Evolutionary conservation across 1,140 invertebrate species (phyloP), one percentile per base, ranked within the genome.

Genomic region (Penaeus chinensis): DNA sequence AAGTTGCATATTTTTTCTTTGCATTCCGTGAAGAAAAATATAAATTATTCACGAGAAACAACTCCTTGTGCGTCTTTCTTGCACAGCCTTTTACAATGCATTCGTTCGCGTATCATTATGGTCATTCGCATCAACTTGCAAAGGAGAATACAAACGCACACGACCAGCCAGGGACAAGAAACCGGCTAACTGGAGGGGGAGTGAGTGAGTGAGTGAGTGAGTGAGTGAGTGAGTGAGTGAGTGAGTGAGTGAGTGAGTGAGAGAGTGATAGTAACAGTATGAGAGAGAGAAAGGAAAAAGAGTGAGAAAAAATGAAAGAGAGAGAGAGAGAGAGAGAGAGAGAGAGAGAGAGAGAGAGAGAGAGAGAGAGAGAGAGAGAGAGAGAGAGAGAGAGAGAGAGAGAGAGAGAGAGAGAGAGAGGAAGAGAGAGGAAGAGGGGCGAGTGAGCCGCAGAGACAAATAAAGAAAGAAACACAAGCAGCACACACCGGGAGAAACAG

Each of bases 301-400:
- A n/a, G n/a, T 18, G 63, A 65, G 63, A n/a, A 65, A 65, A 65
- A 65, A 65, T 65, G 11, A 66, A 3, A 11, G 11, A 13, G 11
- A 11, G 11, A 24, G 11, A 66, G 24, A 24, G 24, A 66, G 63
- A 66, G 63, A 66, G n/a, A n/a, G 63, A 66, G 65, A 66, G 11
- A 24, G 24, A 66, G 11, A 66, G 65, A 24, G 24, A 66, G 4
- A 66, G 4, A 66, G 4, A 24, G 20, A 24, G 65, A 66, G 4
- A 7, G 24, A 24, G 4, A 66, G 11, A 66, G 24, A 7, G 7
- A 7, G 7, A 7, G 7, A 24, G 7, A 66, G 24, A 24, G 24
- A 65, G 63, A 65, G 63, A 65, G n/a, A n/a, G 63, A 65, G 63
- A n/a, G n/a, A n/a, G 63, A 65, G n/a, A n/a, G n/a, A 65, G 63